These are phyloP conservation scores for Tenthredo distinguenda DNA, from an alignment of 2,888 invertebrate species.

Conservation along the genomic window DNA sequence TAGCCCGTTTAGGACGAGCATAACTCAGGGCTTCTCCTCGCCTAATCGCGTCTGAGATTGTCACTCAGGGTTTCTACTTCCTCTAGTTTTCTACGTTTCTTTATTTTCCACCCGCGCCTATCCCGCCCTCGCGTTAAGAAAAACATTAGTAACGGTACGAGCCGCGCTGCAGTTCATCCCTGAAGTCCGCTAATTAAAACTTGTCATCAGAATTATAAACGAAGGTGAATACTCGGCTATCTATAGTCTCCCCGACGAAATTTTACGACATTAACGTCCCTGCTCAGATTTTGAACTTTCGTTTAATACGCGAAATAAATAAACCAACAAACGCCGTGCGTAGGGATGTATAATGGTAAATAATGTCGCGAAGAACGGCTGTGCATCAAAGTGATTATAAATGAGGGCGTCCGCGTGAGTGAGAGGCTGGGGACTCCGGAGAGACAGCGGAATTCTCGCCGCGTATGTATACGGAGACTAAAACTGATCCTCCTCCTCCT, in stretches of 20 bases:
- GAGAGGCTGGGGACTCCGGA: conserved; percentile 66
- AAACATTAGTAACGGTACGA: conserved; percentile 69
- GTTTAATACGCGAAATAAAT: background rate
- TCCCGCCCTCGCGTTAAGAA: background rate
- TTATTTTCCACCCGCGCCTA: background rate
- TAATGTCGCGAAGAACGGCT: conserved; percentile 69
- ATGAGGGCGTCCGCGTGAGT: conserved; percentile 73
- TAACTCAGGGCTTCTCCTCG: conserved; percentile 75
- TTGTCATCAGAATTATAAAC: background rate
- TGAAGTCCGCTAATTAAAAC: conserved; percentile 69
- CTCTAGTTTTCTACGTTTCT: background rate
- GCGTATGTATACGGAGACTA: conserved; percentile 53
- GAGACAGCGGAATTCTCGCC: conserved; percentile 70
- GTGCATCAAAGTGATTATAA: conserved; percentile 76
- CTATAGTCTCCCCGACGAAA: background rate
- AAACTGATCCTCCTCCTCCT: background rate
- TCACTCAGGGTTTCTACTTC: conserved; percentile 65
- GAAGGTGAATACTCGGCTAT: background rate
- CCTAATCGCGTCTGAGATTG: conserved; percentile 77
- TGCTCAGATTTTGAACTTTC: background rate
- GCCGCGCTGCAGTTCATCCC: conserved; percentile 28
- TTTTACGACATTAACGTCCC: background rate
- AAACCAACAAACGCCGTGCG: background rate
- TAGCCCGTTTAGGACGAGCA: conserved; percentile 73
- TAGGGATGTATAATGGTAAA: conserved; percentile 61